Evolutionary conservation across 2,797 vertebrate species (phyloP), one percentile per base, ranked within the genome.

Genomic region (Sebastes flavidus): DNA sequence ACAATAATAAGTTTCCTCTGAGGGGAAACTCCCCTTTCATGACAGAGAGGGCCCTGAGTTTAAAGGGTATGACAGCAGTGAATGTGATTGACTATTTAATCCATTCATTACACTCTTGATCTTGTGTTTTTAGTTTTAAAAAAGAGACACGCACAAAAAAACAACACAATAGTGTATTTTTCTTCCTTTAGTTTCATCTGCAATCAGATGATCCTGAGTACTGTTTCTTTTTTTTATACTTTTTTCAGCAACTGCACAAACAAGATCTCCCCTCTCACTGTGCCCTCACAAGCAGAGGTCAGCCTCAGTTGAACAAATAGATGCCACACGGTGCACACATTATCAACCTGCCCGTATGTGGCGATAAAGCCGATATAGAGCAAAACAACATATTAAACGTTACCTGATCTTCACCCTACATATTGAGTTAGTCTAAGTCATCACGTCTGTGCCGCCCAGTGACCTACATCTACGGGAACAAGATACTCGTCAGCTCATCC

Each of bases 401-500:
- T 81, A 91, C 81, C 80, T 27, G 78, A 91, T 77, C 85, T 68
- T 65, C 76, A 61, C 55, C 52, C 24, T 91, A 78, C 87, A 89
- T 90, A 90, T 91, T 81, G 59, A 92, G 74, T 22, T 58, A 2
- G 25, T 65, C 38, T 72, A 27, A 72, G 66, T 88, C 86, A 81
- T 81, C 71, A 16, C 66, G 77, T 66, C 38, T 63, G 42, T 65
- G 38, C 78, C 82, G 80, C 81, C 75, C 75, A 52, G 27, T 92
- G 91, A 92, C 91, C 89, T 87, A 91, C 77, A 89, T 92, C 68
- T 56, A 36, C 16, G n/a, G 63, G 65, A 81, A 83, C 67, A 81
- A 42, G 77, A 60, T 10, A 20, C 72, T 75, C 56, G 52, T 69
- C 71, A 46, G 36, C 34, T 71, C 74, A 52, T 77, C 9, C 82